Conservation (phyloP, 2,888 invertebrate species). For the Lasioglossum calceatum region DNA sequence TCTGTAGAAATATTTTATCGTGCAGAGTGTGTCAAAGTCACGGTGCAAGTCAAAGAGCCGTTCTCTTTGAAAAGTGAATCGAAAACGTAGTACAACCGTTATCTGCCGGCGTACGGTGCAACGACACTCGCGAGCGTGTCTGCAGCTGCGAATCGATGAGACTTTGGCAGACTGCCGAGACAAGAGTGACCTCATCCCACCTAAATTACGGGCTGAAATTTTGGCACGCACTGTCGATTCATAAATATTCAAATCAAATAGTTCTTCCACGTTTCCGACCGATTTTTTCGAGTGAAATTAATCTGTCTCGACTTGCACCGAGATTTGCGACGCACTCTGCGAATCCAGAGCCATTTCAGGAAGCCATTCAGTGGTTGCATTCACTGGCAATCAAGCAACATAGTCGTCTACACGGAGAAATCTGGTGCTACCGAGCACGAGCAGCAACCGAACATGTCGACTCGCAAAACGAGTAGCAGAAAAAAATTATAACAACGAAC, state of each 20-base stretch:
- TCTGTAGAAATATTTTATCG: neutral
- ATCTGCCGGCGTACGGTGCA: neutral
- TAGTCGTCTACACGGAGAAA: neutral
- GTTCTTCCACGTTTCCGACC: neutral
- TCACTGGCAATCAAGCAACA: neutral
- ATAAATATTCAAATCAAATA: neutral
- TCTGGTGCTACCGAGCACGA: slow-evolving; percentile 41
- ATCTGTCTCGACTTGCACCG: neutral
- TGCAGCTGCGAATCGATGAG: neutral
- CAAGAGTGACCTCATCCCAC: neutral
- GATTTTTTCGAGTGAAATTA: neutral
- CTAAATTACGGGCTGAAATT: neutral
- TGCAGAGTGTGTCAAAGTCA: neutral
- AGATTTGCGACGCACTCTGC: neutral
- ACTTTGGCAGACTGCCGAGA: neutral
- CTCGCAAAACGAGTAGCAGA: slow-evolving; percentile 24
- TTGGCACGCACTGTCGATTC: neutral
- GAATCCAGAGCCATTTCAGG: neutral
- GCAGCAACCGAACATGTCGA: slow-evolving; percentile 28
- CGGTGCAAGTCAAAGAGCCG: neutral
- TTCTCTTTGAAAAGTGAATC: neutral
- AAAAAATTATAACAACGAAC: neutral
- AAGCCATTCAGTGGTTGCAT: slow-evolving; percentile 40
- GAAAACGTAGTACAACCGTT: neutral
- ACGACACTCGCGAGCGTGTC: neutral